Evolutionary conservation across 1,140 invertebrate species (phyloP), one percentile per base, ranked within the genome.

Genomic region (Cydia amplana): DNA sequence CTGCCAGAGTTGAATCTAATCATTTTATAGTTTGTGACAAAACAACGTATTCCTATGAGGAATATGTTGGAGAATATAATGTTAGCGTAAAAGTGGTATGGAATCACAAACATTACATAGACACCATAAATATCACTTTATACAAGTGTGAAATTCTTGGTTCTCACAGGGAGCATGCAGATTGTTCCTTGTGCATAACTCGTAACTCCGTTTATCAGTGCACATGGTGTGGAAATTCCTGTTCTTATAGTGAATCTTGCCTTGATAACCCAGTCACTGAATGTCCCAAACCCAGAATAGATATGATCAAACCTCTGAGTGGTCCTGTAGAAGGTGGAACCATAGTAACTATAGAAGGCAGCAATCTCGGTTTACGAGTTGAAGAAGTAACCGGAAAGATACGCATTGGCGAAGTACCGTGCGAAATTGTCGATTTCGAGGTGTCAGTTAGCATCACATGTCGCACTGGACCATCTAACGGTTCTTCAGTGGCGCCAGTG

Each of bases 281-380:
- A 83, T 99, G 98, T 89, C 98, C 98, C 0, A 96, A 96, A 83
- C 98, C 98, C 18, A 93, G 97, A 79, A 99, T 99, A 85, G 97
- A 98, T 91, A 97, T 98, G 95, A 98, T 99, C 80, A 97, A 97
- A 89, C 99, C 99, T 0, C 86, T 98, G 25, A 98, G 97, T 88
- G 99, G 99, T 14, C 99, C 98, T 10, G 95, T 98, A 70, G 97
- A 99, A 94, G 99, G 99, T 32, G 99, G 99, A 1, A 99, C 99
- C 23, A 89, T 98, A 43, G 95, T 99, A 0, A 99, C 98, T 7
- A 99, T 99, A 75, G 96, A 97, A 93, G 99, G 99, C 7, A 97
- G 97, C 85, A 99, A 99, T 94, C 94, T 99, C 28, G 99, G 99
- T 0, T 94, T 98, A 70, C 96, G 96, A 78, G 95, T 97, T 82